Conservation (phyloP, 2,113 vertebrate genomes). For the Ochotona princeps region DNA sequence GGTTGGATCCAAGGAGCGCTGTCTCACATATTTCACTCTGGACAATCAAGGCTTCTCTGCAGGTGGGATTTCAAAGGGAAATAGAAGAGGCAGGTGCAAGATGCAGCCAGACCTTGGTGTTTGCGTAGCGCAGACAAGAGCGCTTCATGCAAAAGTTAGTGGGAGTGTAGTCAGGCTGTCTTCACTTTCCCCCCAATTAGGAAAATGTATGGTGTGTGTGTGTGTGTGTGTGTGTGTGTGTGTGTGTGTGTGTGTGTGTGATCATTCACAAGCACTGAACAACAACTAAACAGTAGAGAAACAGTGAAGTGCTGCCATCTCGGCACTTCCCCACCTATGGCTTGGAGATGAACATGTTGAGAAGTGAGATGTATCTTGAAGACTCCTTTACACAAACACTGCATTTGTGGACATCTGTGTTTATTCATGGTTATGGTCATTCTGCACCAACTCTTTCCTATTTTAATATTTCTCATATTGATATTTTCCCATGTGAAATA, state of each 20-base stretch:
- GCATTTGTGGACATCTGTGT: neutral
- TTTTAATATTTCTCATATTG: neutral
- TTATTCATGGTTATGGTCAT: neutral
- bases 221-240: too few relatives aligned
- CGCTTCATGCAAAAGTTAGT: neutral
- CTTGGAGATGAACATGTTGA: neutral
- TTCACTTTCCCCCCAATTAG: neutral
- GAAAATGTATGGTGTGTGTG: neutral
- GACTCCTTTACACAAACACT: neutral
- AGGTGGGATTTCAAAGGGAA: conserved; percentile 59
- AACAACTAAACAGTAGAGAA: conserved; percentile 9
- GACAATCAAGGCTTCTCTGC: conserved; percentile 55
- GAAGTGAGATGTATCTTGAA: neutral
- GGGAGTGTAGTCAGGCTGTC: neutral
- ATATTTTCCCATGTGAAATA: conserved; percentile 1
- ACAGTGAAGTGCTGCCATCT: neutral
- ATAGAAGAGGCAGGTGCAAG: conserved; percentile 20
- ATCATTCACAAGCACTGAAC: neutral
- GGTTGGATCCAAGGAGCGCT: conserved; percentile 52
- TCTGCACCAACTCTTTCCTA: neutral
- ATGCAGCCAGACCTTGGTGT: neutral
- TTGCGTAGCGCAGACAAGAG: neutral
- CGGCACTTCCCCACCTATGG: neutral
- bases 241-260: neutral
- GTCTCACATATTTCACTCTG: conserved; percentile 19